Evolutionary conservation across 2,797 vertebrate species (phyloP).

Genomic region (Epinephelus awoara): DNA sequence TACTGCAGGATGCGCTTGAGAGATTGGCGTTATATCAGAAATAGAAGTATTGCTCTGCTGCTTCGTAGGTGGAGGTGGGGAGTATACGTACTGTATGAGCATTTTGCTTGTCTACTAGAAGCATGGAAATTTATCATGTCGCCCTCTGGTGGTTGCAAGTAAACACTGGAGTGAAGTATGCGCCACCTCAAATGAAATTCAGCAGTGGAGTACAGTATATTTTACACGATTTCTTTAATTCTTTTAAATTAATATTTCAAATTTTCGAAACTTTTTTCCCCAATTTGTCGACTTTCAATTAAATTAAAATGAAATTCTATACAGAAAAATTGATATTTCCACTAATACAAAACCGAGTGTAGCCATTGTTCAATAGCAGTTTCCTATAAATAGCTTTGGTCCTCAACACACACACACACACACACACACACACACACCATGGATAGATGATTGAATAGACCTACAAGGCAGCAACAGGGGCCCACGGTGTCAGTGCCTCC

Average conservation of each 20-base stretch:
- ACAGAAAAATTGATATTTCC: neutral
- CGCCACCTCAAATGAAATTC: neutral
- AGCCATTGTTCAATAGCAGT: neutral
- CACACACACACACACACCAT: neutral
- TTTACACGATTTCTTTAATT: neutral
- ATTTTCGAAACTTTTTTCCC: neutral
- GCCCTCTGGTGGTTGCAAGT: constrained; percentile 63
- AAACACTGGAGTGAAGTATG: neutral
- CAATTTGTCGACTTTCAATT: neutral
- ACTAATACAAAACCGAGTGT: neutral
- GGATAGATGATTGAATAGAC: no score
- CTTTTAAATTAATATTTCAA: neutral
- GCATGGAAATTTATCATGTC: constrained; percentile 8
- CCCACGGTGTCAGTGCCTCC: no score
- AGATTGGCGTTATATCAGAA: neutral
- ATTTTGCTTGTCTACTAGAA: neutral
- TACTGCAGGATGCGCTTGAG: neutral
- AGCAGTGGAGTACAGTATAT: neutral
- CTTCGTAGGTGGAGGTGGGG: neutral
- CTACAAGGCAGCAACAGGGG: no score
- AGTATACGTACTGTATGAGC: neutral
- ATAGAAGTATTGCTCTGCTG: neutral
- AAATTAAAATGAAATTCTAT: neutral
- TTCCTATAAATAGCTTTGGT: neutral
- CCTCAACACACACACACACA: neutral